These are phyloP conservation scores for Alectoris magna DNA, from an alignment of 2,797 vertebrate species.

Conservation along the genomic window DNA sequence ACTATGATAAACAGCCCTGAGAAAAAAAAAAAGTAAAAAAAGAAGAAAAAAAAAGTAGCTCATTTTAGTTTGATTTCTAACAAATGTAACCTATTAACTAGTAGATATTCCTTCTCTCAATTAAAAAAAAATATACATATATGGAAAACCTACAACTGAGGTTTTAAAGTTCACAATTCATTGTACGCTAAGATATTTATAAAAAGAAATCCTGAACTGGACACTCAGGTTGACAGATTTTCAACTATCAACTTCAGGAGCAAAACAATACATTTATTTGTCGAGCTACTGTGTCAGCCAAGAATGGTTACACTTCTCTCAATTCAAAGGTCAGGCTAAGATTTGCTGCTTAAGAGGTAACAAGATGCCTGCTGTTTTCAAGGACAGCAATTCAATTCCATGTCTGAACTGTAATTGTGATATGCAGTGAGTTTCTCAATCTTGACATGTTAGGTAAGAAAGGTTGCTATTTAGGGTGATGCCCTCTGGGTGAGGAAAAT, in stretches of 20 bases:
- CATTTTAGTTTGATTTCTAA: background rate
- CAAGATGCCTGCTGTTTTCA: constrained; percentile 75
- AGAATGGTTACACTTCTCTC: constrained; percentile 67
- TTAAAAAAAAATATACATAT: background rate
- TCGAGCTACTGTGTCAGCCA: constrained; percentile 58
- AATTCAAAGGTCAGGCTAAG: constrained; percentile 71
- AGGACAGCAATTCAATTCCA: constrained; percentile 72
- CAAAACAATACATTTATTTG: constrained; percentile 63
- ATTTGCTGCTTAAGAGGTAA: constrained; percentile 74
- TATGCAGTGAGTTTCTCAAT: constrained; percentile 64
- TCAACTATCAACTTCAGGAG: constrained; percentile 52
- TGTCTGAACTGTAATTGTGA: constrained; percentile 72
- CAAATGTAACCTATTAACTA: background rate
- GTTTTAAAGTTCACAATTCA: background rate
- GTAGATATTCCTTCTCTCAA: background rate
- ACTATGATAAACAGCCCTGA: background rate
- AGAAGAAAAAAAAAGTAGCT: accelerated
- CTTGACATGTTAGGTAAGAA: constrained; percentile 61
- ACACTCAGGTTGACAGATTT: constrained; percentile 29
- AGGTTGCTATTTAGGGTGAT: constrained; percentile 61
- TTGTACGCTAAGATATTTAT: background rate
- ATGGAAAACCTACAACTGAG: background rate
- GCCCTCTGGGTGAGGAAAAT: constrained; percentile 63
- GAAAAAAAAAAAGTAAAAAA: accelerated
- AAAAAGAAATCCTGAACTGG: background rate